phyloP scores from a whole-genome alignment of 1,140 invertebrate species.

The Nebria ingens region DNA sequence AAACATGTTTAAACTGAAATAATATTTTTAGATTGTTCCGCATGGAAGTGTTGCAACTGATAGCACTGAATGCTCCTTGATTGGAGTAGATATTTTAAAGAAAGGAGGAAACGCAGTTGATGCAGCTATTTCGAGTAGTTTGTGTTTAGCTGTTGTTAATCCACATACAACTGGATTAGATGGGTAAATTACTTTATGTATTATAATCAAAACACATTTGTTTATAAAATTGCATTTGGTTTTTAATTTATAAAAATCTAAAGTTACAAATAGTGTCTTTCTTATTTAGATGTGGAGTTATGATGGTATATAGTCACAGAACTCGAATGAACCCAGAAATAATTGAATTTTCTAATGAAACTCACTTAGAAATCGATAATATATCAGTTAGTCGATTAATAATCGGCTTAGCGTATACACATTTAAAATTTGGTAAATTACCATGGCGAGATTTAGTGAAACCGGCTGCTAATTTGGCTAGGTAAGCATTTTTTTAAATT shows the following conservation, averaged over 20 bases:
- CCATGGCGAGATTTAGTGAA: slow-evolving; percentile 52
- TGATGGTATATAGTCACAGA: slow-evolving; percentile 60
- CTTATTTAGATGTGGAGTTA: slow-evolving; percentile 53
- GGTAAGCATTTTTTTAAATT: slow-evolving; percentile 29
- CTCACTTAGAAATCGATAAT: slow-evolving; percentile 28
- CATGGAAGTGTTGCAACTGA: slow-evolving; percentile 69
- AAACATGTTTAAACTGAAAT: slow-evolving; percentile 9
- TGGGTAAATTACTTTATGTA: slow-evolving; percentile 51
- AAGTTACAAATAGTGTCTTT: slow-evolving; percentile 10
- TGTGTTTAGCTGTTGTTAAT: slow-evolving; percentile 55
- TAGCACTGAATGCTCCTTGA: slow-evolving; percentile 55
- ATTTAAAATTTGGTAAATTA: slow-evolving; percentile 48
- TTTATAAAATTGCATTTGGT: no score
- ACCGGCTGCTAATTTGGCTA: slow-evolving; percentile 53
- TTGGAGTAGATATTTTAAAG: slow-evolving; percentile 53
- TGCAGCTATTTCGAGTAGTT: slow-evolving; percentile 52
- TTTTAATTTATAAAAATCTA: slow-evolving; percentile 16
- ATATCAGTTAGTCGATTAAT: slow-evolving; percentile 46
- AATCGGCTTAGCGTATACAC: slow-evolving; percentile 45
- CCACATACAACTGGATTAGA: slow-evolving; percentile 60
- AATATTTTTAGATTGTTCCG: slow-evolving; percentile 44
- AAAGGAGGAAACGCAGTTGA: slow-evolving; percentile 59
- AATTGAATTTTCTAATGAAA: slow-evolving; percentile 44
- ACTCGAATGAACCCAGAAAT: slow-evolving; percentile 36
- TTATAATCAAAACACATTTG: no score